phyloP scores from a whole-genome alignment of 2,797 vertebrate genomes.

The Hapalemur alaotrensis region DNA sequence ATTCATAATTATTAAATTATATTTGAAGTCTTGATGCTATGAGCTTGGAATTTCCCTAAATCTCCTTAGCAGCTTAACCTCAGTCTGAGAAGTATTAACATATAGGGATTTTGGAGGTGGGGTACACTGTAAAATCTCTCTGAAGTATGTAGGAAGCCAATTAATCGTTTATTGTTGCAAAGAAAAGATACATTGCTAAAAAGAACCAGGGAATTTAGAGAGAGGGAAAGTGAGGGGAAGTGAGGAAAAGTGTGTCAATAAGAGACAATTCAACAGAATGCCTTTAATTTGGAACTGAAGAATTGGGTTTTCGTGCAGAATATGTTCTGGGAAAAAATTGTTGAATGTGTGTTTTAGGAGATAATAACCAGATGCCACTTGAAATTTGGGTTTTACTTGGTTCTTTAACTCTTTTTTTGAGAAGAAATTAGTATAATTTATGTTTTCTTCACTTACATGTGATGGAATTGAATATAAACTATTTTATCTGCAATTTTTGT shows the following conservation, averaged over 20 bases:
- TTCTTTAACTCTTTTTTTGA: not conserved
- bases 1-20: constrained; percentile 23
- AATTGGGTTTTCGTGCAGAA: not conserved
- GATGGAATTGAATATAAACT: not conserved
- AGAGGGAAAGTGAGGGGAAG: not conserved
- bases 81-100: not conserved
- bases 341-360: not conserved
- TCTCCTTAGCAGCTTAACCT: not conserved
- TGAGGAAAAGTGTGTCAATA: not conserved
- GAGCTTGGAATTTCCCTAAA: not conserved
- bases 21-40: not conserved
- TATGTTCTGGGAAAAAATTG: not conserved
- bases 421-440: not conserved
- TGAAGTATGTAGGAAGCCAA: not conserved
- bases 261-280: not conserved
- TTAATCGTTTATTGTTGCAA: not conserved
- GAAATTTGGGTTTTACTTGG: not conserved
- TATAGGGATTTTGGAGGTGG: not conserved
- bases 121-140: not conserved
- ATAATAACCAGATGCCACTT: not conserved
- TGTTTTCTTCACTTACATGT: not conserved
- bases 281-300: not conserved
- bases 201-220: not conserved
- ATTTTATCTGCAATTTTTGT: not conserved
- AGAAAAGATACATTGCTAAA: not conserved